Conservation (phyloP, 1,140 invertebrate genomes). For the Macrobrachium nipponense region DNA sequence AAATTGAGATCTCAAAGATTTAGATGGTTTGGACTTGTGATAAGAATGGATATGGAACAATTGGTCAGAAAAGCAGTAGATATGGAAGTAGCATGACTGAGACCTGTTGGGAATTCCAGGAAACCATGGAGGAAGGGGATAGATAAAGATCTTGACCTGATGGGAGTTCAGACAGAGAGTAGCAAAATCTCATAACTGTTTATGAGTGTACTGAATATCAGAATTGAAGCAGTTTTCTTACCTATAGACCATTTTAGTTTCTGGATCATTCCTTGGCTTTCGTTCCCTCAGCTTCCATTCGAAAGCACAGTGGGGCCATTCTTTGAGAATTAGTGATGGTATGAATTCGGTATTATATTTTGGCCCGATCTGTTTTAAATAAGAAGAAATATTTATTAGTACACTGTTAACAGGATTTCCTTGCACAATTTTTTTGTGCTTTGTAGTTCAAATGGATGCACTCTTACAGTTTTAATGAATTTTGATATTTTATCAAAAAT, state of each 20-base stretch:
- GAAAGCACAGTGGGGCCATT: conserved; percentile 77
- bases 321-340: conserved; percentile 63
- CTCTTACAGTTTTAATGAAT: no score
- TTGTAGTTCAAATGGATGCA: not conserved
- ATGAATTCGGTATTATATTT: conserved; percentile 62
- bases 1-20: no score
- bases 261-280: conserved; percentile 71
- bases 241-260: conserved; percentile 68
- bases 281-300: conserved; percentile 75
- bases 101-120: no score
- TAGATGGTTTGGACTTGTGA: no score
- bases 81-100: not conserved
- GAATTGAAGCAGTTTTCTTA: conserved; percentile 7
- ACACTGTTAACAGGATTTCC: not conserved
- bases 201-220: not conserved
- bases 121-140: no score
- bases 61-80: conserved; percentile 2
- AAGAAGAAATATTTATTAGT: not conserved
- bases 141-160: no score
- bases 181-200: no score
- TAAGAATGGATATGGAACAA: no score
- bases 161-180: no score
- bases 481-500: no score
- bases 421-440: not conserved
- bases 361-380: conserved; percentile 27